phyloP scores from a whole-genome alignment of 2,888 invertebrate species.

The Cantharis rustica region DNA sequence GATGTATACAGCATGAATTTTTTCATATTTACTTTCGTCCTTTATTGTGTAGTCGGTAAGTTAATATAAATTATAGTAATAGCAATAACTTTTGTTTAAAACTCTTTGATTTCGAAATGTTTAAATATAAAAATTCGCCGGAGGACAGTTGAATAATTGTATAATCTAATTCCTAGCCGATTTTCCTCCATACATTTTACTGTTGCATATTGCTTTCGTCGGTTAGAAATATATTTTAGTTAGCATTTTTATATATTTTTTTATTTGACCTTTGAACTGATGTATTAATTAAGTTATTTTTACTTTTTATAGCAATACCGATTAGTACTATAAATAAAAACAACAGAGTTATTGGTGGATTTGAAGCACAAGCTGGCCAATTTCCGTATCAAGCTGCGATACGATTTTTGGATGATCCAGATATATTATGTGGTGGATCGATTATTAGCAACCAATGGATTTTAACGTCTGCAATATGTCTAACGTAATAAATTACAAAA shows the following conservation, averaged over 20 bases:
- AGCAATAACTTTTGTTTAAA: too few species aligned
- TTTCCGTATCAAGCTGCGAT: background rate
- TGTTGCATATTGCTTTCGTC: too few species aligned
- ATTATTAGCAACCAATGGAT: background rate
- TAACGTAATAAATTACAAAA: background rate
- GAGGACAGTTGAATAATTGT: too few species aligned
- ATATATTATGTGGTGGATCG: background rate
- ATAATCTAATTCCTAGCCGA: too few species aligned
- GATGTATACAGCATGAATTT: background rate
- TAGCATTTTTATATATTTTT: too few species aligned
- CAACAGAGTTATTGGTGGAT: background rate
- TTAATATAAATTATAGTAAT: background rate
- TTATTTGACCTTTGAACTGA: too few species aligned
- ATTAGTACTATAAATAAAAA: background rate
- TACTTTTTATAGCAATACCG: background rate
- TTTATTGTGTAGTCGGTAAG: background rate
- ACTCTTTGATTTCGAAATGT: too few species aligned
- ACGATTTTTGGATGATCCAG: background rate
- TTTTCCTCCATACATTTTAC: too few species aligned
- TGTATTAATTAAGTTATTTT: too few species aligned
- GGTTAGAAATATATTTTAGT: too few species aligned
- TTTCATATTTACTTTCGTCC: background rate
- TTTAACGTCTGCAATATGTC: background rate
- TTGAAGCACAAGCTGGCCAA: background rate
- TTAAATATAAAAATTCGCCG: too few species aligned